These are phyloP conservation scores for Dicrurus megarhynchus DNA, from an alignment of 2,113 vertebrate species.

Conservation along the genomic window DNA sequence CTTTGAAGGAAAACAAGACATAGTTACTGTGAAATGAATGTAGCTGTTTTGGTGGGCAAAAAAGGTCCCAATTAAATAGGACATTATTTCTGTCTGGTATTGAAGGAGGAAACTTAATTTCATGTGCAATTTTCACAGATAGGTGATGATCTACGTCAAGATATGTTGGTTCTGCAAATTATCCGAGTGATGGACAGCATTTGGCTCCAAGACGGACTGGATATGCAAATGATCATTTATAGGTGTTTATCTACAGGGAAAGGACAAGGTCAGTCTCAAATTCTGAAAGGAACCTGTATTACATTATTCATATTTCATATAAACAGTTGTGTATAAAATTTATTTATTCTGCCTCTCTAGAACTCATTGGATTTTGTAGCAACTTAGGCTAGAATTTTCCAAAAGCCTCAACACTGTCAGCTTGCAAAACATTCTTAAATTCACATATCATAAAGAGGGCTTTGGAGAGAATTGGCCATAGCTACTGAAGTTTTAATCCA, in stretches of 20 bases:
- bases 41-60: background rate
- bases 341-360: background rate
- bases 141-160: slow-evolving; percentile 63
- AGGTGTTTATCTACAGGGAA: slow-evolving; percentile 67
- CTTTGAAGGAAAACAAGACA: background rate
- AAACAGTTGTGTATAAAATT: background rate
- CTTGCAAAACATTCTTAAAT: background rate
- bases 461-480: background rate
- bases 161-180: slow-evolving; percentile 71
- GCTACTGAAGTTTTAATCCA: background rate
- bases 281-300: background rate
- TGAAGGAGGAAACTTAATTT: background rate
- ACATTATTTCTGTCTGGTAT: background rate
- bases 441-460: background rate
- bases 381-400: background rate
- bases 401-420: background rate
- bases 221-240: slow-evolving; percentile 68
- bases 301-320: slow-evolving; percentile 3
- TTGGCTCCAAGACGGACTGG: slow-evolving; percentile 66
- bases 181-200: slow-evolving; percentile 60
- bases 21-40: background rate
- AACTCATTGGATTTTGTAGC: background rate
- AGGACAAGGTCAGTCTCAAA: slow-evolving; percentile 60
- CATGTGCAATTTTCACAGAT: slow-evolving; percentile 29
- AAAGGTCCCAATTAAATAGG: background rate